Base-by-base conservation (phyloP, 1,140 invertebrate genomes). In the Hyphantria cunea region DNA sequence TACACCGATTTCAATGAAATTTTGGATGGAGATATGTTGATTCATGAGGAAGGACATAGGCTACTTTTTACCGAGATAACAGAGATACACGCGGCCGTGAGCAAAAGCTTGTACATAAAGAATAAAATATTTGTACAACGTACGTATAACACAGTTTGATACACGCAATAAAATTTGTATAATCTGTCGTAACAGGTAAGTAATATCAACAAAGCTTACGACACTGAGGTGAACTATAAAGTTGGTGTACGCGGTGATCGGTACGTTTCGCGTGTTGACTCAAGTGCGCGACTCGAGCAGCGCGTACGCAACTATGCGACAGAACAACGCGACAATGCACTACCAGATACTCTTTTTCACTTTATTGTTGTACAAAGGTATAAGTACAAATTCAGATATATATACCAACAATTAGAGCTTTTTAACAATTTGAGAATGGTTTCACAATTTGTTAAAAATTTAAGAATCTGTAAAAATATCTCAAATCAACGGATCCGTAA, bases 211-310 rank as follows among this genome's bases (percentile, higher is more conserved):
- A 72, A 66, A 60, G 52, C 62, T 68, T 58, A 58, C 54, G 48
- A 58, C 41, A 62, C 45, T 17, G 49, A 47, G 49, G 50, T 64
- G 47, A 55, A 56, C 52, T 13, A 64, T 71, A 64, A 68, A 72
- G 55, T 44, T n/a, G 13, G 55, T 33, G 55, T 13, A 44, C 13
- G 41, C 17, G 55, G 44, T 37, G 45, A 58, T 48, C 45, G 55
- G 45, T 45, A 42, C 45, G 66, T 67, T 69, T 68, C 34, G 64
- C 62, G 58, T 74, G 68, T 78, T 78, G 72, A 78, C 70, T 74
- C 75, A 78, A 78, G 72, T 76, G 74, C 64, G 45, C 14, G 33
- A 42, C 32, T 33, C 45, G 8, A 47, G 9, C 34, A 39, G 31
- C 13, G 6, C 42, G 41, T 12, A 55, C 42, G 39, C 25, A 55